Evolutionary conservation across 2,113 vertebrate species (phyloP).

Genomic region (Rhipidura dahli): DNA sequence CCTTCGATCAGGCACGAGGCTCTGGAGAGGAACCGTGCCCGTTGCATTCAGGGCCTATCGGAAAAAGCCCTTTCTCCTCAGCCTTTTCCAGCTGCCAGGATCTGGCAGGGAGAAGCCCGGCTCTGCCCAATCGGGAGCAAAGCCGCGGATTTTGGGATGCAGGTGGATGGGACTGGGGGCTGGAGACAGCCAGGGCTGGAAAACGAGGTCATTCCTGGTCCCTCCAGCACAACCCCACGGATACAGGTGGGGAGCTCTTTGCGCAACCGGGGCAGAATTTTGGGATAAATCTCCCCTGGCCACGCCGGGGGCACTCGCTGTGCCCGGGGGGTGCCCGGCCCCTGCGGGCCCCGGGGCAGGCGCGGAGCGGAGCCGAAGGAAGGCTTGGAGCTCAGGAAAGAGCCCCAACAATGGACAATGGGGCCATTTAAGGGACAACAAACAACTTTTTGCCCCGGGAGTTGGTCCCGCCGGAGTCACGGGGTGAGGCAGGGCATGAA

Average conservation of each 20-base stretch:
- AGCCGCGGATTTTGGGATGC: not conserved
- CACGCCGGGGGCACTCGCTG: fast-evolving
- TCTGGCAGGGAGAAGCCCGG: not conserved
- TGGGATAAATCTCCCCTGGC: not conserved
- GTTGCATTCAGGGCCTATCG: not conserved
- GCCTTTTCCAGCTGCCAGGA: not conserved
- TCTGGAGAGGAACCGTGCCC: not conserved
- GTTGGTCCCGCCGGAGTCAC: slow-evolving; percentile 25
- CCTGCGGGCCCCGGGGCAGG: not conserved
- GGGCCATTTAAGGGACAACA: slow-evolving; percentile 31
- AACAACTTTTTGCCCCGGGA: slow-evolving; percentile 41
- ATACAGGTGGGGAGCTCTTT: not conserved
- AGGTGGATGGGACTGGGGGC: not conserved
- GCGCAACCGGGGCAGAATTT: not conserved
- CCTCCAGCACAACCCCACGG: fast-evolving
- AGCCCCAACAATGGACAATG: slow-evolving; percentile 57
- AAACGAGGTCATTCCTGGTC: not conserved
- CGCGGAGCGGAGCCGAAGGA: not conserved
- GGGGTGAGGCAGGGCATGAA: not conserved
- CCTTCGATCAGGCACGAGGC: not conserved
- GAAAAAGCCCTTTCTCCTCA: not conserved
- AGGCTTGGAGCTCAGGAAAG: not conserved
- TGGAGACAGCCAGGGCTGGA: not conserved
- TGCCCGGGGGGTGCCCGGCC: not conserved
- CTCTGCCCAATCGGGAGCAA: not conserved